phyloP scores from a whole-genome alignment of 2,797 vertebrate genomes.

The Xenentodon cancila region DNA sequence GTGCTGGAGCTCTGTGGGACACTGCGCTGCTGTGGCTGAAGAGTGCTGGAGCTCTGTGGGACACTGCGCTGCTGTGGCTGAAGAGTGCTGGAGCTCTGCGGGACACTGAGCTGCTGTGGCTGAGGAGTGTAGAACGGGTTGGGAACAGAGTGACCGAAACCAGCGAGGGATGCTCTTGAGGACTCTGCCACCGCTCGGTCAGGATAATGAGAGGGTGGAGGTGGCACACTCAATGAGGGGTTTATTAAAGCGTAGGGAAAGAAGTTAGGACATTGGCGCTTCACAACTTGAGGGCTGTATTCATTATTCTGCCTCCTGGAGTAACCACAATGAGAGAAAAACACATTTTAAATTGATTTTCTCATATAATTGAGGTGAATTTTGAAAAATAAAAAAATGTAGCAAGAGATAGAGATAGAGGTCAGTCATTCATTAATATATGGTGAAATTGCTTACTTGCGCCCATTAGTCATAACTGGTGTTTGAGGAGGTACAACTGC shows the following conservation, averaged over 20 bases:
- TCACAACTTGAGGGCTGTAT: constrained; percentile 69
- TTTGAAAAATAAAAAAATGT: neutral
- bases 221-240: constrained; percentile 3
- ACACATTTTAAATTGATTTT: neutral
- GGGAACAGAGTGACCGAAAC: constrained; percentile 32
- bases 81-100: constrained; percentile 47
- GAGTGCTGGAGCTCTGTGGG: constrained; percentile 47
- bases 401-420: neutral
- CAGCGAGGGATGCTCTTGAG: constrained; percentile 46
- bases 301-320: constrained; percentile 85
- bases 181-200: constrained; percentile 73
- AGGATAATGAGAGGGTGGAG: constrained; percentile 46
- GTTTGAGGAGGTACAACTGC: constrained; percentile 17
- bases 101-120: constrained; percentile 58
- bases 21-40: constrained; percentile 63
- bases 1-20: constrained; percentile 52
- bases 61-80: constrained; percentile 64
- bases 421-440: neutral
- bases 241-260: constrained; percentile 45
- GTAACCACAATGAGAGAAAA: constrained; percentile 23
- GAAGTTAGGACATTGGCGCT: constrained; percentile 85
- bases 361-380: neutral
- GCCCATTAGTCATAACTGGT: constrained; percentile 28
- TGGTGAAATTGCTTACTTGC: constrained; percentile 61
- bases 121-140: constrained; percentile 11